Conservation (phyloP, 2,113 vertebrate species). For the Hassar affinis region DNA sequence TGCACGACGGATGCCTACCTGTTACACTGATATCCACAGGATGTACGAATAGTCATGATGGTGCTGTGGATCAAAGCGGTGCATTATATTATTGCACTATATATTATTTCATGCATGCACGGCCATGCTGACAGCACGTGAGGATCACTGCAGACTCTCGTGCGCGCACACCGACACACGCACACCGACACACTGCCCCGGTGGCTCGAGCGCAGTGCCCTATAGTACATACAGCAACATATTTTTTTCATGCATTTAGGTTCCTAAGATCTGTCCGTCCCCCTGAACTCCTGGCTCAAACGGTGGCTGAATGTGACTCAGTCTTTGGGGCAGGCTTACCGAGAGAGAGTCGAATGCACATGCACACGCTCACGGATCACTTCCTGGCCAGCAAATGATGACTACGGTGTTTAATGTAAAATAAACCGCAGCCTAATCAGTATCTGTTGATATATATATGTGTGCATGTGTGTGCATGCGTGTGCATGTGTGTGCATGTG, state of each 20-base stretch:
- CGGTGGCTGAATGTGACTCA: not conserved
- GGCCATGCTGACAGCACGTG: conserved; percentile 20
- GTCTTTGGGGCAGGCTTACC: too few relatives aligned
- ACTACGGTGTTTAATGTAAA: conserved; percentile 1
- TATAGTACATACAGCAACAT: not conserved
- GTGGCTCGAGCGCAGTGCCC: not conserved
- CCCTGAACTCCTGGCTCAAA: not conserved
- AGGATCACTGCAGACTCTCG: conserved; percentile 10
- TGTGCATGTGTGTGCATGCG: not conserved
- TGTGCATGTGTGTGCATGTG: not conserved
- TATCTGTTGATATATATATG: too few relatives aligned
- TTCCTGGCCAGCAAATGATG: not conserved
- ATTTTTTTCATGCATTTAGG: too few relatives aligned
- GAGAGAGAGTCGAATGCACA: not conserved
- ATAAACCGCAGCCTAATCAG: not conserved
- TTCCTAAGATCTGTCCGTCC: not conserved
- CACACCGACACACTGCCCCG: not conserved
- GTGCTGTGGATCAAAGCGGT: not conserved
- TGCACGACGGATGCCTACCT: not conserved
- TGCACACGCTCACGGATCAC: not conserved
- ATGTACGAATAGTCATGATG: not conserved
- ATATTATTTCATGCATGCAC: not conserved
- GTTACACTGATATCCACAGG: not conserved
- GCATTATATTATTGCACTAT: not conserved
- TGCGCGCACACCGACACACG: not conserved